These are phyloP conservation scores for Orycteropus afer DNA, from an alignment of 2,113 vertebrate genomes.

Conservation along the genomic window DNA sequence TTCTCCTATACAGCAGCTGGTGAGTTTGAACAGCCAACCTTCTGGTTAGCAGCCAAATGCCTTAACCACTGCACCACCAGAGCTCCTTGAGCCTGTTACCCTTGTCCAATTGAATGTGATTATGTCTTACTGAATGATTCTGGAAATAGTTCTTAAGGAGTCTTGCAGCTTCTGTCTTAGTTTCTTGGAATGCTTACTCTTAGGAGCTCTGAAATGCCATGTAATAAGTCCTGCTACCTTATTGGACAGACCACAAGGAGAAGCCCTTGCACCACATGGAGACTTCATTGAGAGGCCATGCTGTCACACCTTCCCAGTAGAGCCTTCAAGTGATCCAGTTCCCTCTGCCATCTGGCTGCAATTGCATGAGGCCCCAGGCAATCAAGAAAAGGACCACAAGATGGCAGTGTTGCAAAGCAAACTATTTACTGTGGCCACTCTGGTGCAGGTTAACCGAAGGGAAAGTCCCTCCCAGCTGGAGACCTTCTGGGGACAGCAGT, in stretches of 20 bases:
- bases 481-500: not conserved
- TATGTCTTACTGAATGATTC: not conserved
- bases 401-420: not conserved
- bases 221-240: not conserved
- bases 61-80: too few relatives aligned
- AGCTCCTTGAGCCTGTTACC: too few relatives aligned
- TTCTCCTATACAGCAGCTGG: too few relatives aligned
- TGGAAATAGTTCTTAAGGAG: not conserved
- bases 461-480: not conserved
- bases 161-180: not conserved
- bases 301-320: not conserved
- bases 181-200: not conserved
- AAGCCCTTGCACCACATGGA: not conserved
- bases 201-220: not conserved
- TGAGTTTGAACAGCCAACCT: too few relatives aligned
- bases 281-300: not conserved
- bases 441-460: not conserved
- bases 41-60: too few relatives aligned
- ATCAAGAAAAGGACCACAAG: not conserved
- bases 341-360: not conserved
- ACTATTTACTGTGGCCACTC: not conserved
- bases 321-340: not conserved
- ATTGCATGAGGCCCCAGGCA: not conserved
- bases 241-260: not conserved
- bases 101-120: not conserved